Evolutionary conservation across 2,113 vertebrate species (phyloP), one percentile per base, ranked within the genome.

Genomic region (Alosa alosa): DNA sequence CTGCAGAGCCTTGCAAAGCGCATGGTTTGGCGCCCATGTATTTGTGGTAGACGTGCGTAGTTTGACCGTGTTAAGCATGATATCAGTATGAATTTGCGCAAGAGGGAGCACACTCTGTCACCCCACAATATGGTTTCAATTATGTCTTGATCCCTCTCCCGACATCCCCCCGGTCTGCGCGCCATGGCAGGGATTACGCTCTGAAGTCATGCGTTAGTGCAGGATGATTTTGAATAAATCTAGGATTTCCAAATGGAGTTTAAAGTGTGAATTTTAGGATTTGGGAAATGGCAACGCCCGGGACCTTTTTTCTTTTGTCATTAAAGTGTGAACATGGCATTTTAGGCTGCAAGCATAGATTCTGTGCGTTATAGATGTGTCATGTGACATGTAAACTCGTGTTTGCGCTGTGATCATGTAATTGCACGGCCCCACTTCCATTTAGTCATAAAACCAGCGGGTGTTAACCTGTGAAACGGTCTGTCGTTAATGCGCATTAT

Each of bases 151-250:
- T 64, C 57, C 57, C 57, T 64, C 57, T 68, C 64, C 64, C 9
- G 64, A 68, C 64, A 68, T 68, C 25, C 64, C 13, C 64, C 64
- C 25, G 13, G 64, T 31, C 64, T 68, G n/a, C 64, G 57, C 57
- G n/a, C 64, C 64, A 68, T 25, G 64, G n/a, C 64, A 68, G 64
- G n/a, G 9, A 68, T 68, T 31, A 68, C 64, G 64, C n/a, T 68
- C n/a, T 68, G n/a, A 68, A 31, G n/a, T 68, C 64, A 68, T 22
- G 3, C 6, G 60, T 68, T 31, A 9, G 60, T 8, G 1, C n/a
- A 11, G 10, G 64, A 8, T 68, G 55, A 60, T 68, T 31, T 68
- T 11, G 25, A 68, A 68, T 68, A 31, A 31, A 68, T 68, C 60
- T 68, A 3, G 0, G n/a, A 31, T 13, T 68, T 68, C 64, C 64